Conservation (phyloP, 37 sponge, comb jelly and placozoan species). For the Geodia barretti region DNA sequence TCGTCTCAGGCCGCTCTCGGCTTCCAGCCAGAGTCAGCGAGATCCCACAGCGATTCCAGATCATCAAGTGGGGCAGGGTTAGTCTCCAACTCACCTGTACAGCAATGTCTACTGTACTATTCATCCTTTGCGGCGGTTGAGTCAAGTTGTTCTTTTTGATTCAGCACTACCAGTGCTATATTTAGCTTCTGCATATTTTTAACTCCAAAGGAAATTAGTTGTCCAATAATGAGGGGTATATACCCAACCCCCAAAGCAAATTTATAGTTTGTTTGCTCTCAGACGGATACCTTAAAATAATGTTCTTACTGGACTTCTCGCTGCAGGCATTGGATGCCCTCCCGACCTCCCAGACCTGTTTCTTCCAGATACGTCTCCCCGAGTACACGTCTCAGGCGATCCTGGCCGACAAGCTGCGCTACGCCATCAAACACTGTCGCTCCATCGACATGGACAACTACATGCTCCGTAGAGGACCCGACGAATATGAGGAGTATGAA, state of each 20-base stretch:
- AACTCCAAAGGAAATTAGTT: too few species aligned
- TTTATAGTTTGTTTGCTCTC: too few species aligned
- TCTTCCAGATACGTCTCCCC: conserved; percentile 91
- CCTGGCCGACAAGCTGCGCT: conserved; percentile 78
- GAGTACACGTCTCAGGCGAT: conserved; percentile 71
- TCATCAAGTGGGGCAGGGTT: conserved; percentile 77
- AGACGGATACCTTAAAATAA: too few species aligned
- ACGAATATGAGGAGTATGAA: conserved; percentile 29
- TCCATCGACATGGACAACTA: conserved; percentile 93
- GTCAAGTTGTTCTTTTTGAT: neutral
- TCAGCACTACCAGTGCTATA: neutral
- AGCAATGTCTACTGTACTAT: neutral
- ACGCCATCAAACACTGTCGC: conserved; percentile 90
- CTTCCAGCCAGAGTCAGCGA: conserved; percentile 83
- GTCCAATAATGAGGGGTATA: too few species aligned
- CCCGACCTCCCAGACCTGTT: conserved; percentile 93
- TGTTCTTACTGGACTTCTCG: too few species aligned
- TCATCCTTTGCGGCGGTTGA: neutral
- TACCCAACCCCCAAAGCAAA: too few species aligned
- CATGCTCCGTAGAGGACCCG: conserved; percentile 68
- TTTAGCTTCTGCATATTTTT: too few species aligned
- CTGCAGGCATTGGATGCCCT: conserved; percentile 70
- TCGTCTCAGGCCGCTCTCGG: conserved; percentile 86
- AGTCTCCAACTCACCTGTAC: neutral
- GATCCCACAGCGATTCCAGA: conserved; percentile 80